Conservation (phyloP, 2,113 vertebrate species). For the Bostrychus sinensis region DNA sequence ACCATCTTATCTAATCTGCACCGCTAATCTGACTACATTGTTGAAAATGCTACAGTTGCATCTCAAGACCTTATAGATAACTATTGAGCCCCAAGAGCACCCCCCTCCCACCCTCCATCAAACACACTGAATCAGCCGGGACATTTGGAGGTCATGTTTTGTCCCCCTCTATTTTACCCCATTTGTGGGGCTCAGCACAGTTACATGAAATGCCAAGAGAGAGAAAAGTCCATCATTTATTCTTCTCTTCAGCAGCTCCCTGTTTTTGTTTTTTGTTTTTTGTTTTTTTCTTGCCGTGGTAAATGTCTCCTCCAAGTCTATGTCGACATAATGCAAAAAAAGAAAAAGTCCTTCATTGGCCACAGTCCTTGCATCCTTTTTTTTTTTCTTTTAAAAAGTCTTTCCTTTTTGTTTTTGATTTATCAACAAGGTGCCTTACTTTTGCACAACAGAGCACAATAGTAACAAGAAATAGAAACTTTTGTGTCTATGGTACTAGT, state of each 20-base stretch:
- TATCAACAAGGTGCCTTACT: conserved; percentile 90
- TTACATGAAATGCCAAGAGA: conserved; percentile 68
- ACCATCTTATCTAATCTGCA: conserved; percentile 69
- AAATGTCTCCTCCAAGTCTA: conserved; percentile 66
- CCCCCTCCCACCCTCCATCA: conserved; percentile 37
- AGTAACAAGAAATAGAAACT: conserved; percentile 87
- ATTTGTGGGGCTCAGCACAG: conserved; percentile 56
- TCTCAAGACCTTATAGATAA: conserved; percentile 71
- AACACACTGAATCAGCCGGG: conserved; percentile 61
- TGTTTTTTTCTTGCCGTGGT: conserved; percentile 52
- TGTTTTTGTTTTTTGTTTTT: conserved; percentile 55
- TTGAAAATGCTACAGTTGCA: conserved; percentile 83
- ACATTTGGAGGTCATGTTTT: conserved; percentile 65
- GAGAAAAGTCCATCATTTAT: conserved; percentile 57
- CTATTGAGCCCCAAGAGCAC: conserved; percentile 58
- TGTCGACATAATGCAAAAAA: conserved; percentile 72
- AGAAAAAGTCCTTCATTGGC: conserved; percentile 54
- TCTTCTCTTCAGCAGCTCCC: conserved; percentile 63
- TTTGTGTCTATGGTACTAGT: conserved; percentile 85
- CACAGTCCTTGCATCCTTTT: conserved; percentile 64
- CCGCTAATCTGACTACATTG: conserved; percentile 76
- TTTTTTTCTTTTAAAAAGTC: conserved; percentile 74
- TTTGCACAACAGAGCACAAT: conserved; percentile 85
- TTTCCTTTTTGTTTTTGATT: conserved; percentile 71
- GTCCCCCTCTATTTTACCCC: conserved; percentile 56